Conservation (phyloP, 2,797 vertebrate species). For the Heliangelus exortis region DNA sequence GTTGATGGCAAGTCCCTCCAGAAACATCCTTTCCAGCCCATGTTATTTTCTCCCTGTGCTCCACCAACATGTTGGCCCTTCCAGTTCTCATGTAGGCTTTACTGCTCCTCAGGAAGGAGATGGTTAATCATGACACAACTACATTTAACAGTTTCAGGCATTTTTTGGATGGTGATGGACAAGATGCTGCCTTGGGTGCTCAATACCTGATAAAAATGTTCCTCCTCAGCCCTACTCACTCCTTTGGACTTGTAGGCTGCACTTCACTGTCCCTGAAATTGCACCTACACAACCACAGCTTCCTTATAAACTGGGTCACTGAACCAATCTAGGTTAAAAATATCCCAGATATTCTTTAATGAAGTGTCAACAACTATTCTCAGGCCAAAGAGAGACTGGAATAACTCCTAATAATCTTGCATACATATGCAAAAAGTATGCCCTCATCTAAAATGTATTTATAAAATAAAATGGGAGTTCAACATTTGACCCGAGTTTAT, state of each 20-base stretch:
- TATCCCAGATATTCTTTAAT: slow-evolving; percentile 59
- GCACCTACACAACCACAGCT: background rate
- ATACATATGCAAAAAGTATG: slow-evolving; percentile 49
- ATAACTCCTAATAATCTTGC: slow-evolving; percentile 42
- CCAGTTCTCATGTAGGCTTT: rapidly evolving
- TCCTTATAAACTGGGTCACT: background rate
- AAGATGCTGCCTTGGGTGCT: background rate
- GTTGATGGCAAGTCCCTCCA: background rate
- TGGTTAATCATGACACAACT: background rate
- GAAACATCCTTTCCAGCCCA: background rate
- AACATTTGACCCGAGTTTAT: slow-evolving; percentile 8
- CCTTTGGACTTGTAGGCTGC: background rate
- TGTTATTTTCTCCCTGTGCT: background rate
- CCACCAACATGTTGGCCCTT: background rate
- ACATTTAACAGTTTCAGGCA: background rate
- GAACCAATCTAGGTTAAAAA: slow-evolving; percentile 36
- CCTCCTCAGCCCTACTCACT: background rate
- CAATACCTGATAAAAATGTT: background rate
- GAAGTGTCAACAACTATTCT: slow-evolving; percentile 62
- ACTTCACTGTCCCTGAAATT: background rate
- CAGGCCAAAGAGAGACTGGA: slow-evolving; percentile 7
- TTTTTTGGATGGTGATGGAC: background rate
- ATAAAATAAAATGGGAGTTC: slow-evolving; percentile 30
- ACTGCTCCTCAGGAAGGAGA: background rate
- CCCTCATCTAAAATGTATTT: slow-evolving; percentile 47